phyloP scores from a whole-genome alignment of 2,797 vertebrate species.

The Tangara arthus region DNA sequence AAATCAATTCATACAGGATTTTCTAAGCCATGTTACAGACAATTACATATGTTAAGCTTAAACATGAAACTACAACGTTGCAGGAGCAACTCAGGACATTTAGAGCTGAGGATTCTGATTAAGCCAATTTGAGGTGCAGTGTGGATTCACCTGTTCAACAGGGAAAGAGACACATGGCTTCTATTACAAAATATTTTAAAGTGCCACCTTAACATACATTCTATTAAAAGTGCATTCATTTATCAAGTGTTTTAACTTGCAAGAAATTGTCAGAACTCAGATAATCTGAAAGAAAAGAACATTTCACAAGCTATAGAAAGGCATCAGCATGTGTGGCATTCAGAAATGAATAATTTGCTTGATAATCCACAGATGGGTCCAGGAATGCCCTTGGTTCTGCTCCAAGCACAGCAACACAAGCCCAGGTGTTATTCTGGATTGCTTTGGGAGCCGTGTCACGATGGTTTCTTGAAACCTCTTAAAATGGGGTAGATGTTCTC shows the following conservation, averaged over 20 bases:
- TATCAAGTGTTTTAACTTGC: neutral
- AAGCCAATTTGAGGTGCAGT: neutral
- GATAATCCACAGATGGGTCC: neutral
- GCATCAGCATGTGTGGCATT: neutral
- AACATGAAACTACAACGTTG: neutral
- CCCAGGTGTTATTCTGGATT: neutral
- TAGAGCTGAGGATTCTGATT: neutral
- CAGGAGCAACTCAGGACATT: neutral
- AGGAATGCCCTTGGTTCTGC: neutral
- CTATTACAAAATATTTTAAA: neutral
- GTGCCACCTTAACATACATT: neutral
- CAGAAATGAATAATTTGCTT: neutral
- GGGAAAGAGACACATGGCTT: neutral
- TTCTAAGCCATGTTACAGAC: neutral
- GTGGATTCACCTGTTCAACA: neutral
- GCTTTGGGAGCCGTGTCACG: neutral
- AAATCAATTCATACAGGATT: neutral
- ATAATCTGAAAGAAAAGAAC: neutral
- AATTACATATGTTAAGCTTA: neutral
- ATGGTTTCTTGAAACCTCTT: conserved; percentile 89
- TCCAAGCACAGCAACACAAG: neutral
- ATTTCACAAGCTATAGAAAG: neutral
- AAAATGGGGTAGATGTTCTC: conserved; percentile 98
- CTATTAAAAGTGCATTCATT: neutral
- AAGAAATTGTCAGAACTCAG: neutral